Percentiles rank a stretch among this genome's conserved stretches.
phyloP scores from a whole-genome alignment of 2,888 invertebrate genomes.

The Athalia rosae region DNA sequence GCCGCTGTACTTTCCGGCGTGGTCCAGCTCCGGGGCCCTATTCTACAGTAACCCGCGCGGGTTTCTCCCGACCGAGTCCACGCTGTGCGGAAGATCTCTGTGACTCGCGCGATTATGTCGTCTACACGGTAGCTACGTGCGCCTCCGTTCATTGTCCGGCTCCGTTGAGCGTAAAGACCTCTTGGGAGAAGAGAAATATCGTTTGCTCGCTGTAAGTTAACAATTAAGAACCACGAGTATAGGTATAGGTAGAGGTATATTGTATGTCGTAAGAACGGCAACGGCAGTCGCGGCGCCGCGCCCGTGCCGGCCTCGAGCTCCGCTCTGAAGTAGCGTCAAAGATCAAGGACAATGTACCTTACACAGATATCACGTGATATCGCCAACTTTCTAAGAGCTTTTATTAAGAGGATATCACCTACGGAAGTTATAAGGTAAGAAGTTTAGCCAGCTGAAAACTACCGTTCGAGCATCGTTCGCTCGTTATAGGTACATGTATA shows the following conservation, averaged over 20 bases:
- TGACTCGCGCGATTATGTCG: conserved; percentile 41
- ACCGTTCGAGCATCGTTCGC: too few species aligned
- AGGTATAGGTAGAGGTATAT: too few species aligned
- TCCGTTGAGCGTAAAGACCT: conserved; percentile 31
- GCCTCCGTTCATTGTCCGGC: conserved; percentile 27
- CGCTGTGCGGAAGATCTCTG: neutral
- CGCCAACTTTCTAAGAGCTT: neutral
- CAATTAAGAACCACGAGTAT: conserved; percentile 28
- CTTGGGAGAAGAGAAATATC: conserved; percentile 34
- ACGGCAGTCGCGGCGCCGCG: neutral
- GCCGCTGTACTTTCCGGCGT: neutral
- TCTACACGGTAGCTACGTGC: conserved; percentile 31
- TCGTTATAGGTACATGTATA: too few species aligned
- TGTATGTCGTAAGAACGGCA: neutral
- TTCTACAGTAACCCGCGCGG: conserved; percentile 32
- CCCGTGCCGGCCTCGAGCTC: neutral
- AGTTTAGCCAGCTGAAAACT: neutral
- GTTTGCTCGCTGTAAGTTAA: conserved; percentile 12
- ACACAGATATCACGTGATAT: conserved; percentile 1
- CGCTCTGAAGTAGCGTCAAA: neutral
- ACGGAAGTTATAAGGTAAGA: neutral
- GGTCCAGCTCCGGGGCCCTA: conserved; percentile 21
- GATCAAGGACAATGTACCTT: neutral
- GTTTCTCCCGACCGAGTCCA: conserved; percentile 13
- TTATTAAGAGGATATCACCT: neutral